Evolutionary conservation across 2,888 invertebrate genomes (phyloP), one percentile per base, ranked within the genome.

Genomic region (Anarsia innoxiella): DNA sequence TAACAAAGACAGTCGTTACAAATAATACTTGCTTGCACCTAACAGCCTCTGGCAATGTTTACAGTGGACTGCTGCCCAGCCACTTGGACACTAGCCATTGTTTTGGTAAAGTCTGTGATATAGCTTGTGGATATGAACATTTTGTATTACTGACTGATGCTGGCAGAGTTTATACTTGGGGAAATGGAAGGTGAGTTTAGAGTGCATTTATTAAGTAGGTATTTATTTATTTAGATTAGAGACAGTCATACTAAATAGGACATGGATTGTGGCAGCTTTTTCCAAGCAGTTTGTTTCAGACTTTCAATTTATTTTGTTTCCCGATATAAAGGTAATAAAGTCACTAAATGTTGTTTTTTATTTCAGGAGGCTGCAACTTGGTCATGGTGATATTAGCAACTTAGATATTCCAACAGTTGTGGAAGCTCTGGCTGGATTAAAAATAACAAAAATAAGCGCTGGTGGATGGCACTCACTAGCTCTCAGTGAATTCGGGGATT

Each of bases 401-500:
- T 78, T 88, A 44, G 87, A 88, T 23, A 62, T 67, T 33, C 95
- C 95, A 0, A 80, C 71, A 39, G 66, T 90, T 48, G 74, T 97
- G 1, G 90, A 92, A 52, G 91, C 90, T 28, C 75, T 97, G 28
- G 89, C 90, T 28, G 96, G 95, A 9, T 82, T 96, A 12, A 88
- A 87, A 59, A 88, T 96, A 38, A 70, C 73, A 0, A 80, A 88
- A 56, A 90, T 96, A 36, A 87, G 91, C 31, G 91, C 93, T 25
- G 94, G 94, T 4, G 95, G 94, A 6, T 97, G 96, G 96, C 96
- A 96, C 68, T 91, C 91, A 36, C 87, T 91, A 34, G 94, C 91
- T 6, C 66, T 95, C 4, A 94, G 93, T 49, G 86, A 88, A 55
- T 88, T 87, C 67, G 95, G 95, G 9, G 96, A 96, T 66, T 59